Evolutionary conservation across 1,140 invertebrate genomes (phyloP), one percentile per base, ranked within the genome.

Genomic region (Drosophila willistoni): DNA sequence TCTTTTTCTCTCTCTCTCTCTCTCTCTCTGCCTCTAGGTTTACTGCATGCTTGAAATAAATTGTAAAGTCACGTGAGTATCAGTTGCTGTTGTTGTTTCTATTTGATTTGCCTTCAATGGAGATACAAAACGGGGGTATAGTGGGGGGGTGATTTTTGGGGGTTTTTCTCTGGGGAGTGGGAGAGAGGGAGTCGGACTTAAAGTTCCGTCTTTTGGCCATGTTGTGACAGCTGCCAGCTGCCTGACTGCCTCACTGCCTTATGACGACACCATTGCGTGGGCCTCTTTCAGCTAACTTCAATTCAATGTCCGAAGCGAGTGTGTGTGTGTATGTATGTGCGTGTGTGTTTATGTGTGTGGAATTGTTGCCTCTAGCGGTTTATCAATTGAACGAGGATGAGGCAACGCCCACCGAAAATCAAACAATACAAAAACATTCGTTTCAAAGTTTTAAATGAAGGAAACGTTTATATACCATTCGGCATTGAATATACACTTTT

Each of bases 141-240:
- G 12, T 3, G 12, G 3, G 36, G 12, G 36, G 12, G 12, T 5
- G 34, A 39, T 36, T 36, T 36, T 29, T 29, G 29, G 7, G 9
- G 10, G 62, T 33, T 57, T 59, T 57, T 71, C 68, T 54, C 47
- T 19, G 19, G 22, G 22, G 2, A 25, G 22, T 25, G 22, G 33
- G 64, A 17, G 25, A 9, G 36, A 14, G 44, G 56, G 14, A 33
- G 33, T 59, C 10, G 61, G 39, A 29, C 41, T 33, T 44, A 34
- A 41, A 68, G 66, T 62, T 44, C 56, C 39, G 64, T 72, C 70
- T 63, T 51, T 54, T 57, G 68, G 71, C 68, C 71, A 80, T 79
- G 64, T 75, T 81, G 77, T 84, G 83, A 86, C 83, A 86, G 83
- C 84, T 86, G 83, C 82, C 82, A 87, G 69, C 66, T 83, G 80